Evolutionary conservation across 2,888 invertebrate species (phyloP), one percentile per base, ranked within the genome.

Genomic region (Troides helena): DNA sequence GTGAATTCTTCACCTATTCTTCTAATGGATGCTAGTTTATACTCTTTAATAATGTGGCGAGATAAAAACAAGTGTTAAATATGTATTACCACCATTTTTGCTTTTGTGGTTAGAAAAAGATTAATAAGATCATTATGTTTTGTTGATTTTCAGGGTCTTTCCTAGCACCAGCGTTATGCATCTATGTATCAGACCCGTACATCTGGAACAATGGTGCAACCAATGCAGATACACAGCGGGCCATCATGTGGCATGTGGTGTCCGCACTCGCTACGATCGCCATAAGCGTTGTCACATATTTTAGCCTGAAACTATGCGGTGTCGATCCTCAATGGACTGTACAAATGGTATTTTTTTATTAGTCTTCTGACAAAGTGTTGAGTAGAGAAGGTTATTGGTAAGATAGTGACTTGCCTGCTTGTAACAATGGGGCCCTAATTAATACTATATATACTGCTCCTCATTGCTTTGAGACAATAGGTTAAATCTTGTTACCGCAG

Each of bases 301-400:
- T 80, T 75, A 79, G 80, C 1, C 82, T 91, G 39, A 78, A 83
- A 10, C 57, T 83, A 6, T 78, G 84, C 30, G 90, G 94, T 0
- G 78, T 93, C 59, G 95, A 96, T 78, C 96, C 96, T 0, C 93
- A 94, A 76, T 95, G 94, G 94, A 95, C 95, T 5, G 90, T 96
- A 1, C 91, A 94, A 69, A 81, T 95, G 89, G 94, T 94, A n/a
- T 17, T 39, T 39, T 10, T 10, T 39, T 39, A 39, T 10, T 7
- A 10, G 8, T 39, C 8, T 39, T 7, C 1, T 39, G 39, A 39
- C 39, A 10, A 39, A 30, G 30, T 5, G 5, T 30, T 5, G 2
- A 30, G 30, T 30, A 30, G 30, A 30, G 30, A 3, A 30, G 30
- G 30, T 30, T 5, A 30, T 30, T 30, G 7, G 1, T 39, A 39